A percentile compares a stretch with the other conserved stretches of the same genome.
phyloP scores from a whole-genome alignment of 53 echinoderm and acorn worm species.

The Crossaster papposus region DNA sequence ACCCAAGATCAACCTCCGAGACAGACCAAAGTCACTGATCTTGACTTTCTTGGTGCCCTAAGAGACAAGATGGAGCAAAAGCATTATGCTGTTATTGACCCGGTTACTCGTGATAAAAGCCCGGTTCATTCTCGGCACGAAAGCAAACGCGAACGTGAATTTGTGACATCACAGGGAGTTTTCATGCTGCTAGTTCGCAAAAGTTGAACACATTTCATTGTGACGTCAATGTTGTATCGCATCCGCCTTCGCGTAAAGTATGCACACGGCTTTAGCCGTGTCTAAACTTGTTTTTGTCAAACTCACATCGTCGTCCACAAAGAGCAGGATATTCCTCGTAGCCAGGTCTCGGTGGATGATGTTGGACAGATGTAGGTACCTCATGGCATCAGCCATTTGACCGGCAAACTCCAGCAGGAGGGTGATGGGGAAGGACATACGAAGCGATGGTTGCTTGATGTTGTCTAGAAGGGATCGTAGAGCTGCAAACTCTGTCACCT shows the following conservation, averaged over 20 bases:
- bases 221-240: too few relatives aligned
- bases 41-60: conserved; percentile 95
- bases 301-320: conserved; percentile 90
- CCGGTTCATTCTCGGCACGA: too few relatives aligned
- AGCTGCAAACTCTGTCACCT: conserved; percentile 99
- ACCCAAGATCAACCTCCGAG: conserved; percentile 81
- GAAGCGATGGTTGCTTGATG: conserved; percentile 87
- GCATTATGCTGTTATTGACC: too few relatives aligned
- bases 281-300: neutral
- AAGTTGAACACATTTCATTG: too few relatives aligned
- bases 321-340: conserved; percentile 95
- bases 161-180: too few relatives aligned
- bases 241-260: too few relatives aligned
- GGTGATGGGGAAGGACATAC: conserved; percentile 87
- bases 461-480: conserved; percentile 92
- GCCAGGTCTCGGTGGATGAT: conserved; percentile 98
- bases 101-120: too few relatives aligned
- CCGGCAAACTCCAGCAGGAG: conserved; percentile 86
- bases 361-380: conserved; percentile 87
- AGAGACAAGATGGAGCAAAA: conserved; percentile 8
- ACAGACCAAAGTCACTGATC: conserved; percentile 99
- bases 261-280: neutral
- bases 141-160: too few relatives aligned
- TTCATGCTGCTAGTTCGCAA: too few relatives aligned
- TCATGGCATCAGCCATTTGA: conserved; percentile 94